Conservation (phyloP, 2,113 vertebrate genomes). For the Phaetusa simplex region DNA sequence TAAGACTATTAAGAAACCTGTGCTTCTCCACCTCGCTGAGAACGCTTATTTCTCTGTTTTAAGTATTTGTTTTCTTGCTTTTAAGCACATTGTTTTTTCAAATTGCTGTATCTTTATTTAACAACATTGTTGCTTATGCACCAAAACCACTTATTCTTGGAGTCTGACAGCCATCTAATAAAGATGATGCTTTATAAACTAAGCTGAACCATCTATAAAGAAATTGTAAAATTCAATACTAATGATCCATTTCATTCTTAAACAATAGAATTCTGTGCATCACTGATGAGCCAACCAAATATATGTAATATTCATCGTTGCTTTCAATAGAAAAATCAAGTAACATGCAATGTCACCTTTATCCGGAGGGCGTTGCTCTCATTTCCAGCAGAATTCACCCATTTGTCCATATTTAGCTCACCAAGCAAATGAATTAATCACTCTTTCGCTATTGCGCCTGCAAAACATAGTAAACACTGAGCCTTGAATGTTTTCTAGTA, state of each 20-base stretch:
- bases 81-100: not conserved
- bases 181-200: not conserved
- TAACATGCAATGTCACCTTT: not conserved
- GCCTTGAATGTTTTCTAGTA: not conserved
- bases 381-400: not conserved
- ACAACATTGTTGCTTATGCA: not conserved
- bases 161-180: not conserved
- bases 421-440: not conserved
- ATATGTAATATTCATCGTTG: not conserved
- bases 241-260: conserved; percentile 20
- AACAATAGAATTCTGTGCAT: not conserved
- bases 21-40: not conserved
- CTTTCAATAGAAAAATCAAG: not conserved
- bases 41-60: not conserved
- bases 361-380: not conserved
- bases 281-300: not conserved
- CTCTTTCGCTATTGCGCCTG: not conserved
- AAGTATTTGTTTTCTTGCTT: not conserved
- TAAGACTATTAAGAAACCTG: not conserved
- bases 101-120: not conserved
- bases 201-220: not conserved
- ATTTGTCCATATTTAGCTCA: not conserved
- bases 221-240: not conserved
- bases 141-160: not conserved
- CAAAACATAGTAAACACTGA: not conserved